These are phyloP conservation scores for Willowsia nigromaculata DNA, from an alignment of 2,888 invertebrate genomes.

Conservation along the genomic window DNA sequence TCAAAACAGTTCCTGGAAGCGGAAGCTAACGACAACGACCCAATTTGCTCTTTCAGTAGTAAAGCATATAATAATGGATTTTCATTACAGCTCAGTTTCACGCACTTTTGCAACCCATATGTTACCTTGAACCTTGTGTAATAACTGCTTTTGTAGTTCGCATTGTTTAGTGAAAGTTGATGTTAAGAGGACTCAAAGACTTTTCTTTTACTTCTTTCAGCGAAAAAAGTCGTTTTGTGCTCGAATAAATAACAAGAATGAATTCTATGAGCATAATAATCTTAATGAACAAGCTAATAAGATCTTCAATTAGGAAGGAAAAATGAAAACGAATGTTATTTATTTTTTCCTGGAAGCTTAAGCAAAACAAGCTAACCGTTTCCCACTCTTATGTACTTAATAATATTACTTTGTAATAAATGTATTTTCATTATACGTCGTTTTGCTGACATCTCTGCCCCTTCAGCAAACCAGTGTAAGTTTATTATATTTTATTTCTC, in stretches of 20 bases:
- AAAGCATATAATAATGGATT: too few species aligned
- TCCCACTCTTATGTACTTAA: too few species aligned
- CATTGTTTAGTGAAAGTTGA: background rate
- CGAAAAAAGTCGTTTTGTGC: background rate
- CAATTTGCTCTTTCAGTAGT: too few species aligned
- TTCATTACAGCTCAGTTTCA: too few species aligned
- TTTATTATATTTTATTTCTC: background rate
- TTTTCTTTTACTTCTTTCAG: too few species aligned
- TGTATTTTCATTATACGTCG: background rate
- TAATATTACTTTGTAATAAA: background rate
- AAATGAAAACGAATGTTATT: background rate
- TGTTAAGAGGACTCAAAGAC: background rate
- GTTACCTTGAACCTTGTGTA: background rate
- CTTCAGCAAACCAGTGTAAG: conserved; percentile 3
- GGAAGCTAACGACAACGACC: too few species aligned
- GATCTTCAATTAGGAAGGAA: background rate
- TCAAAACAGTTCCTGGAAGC: too few species aligned
- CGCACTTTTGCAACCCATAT: too few species aligned
- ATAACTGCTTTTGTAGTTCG: background rate
- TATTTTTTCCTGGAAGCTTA: background rate
- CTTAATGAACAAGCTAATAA: background rate
- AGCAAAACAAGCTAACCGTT: background rate
- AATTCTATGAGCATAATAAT: background rate
- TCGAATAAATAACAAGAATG: background rate
- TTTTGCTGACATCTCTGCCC: conserved; percentile 6